These are phyloP conservation scores for Hirudinaria manillensis DNA, from an alignment of 2,888 invertebrate genomes.

Conservation along the genomic window DNA sequence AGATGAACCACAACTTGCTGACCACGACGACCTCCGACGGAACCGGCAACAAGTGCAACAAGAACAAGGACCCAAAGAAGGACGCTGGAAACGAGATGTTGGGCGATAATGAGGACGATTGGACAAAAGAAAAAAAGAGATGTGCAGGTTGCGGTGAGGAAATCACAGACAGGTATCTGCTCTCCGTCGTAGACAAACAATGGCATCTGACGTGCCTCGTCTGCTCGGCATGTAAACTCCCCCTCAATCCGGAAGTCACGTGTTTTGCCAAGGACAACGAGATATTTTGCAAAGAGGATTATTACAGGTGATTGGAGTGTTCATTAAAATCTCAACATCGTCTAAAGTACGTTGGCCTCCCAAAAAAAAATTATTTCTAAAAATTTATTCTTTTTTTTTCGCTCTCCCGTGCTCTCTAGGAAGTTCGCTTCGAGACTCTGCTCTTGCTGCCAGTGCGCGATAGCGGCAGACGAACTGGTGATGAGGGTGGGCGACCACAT, in stretches of 20 bases:
- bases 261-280: conserved; percentile 87
- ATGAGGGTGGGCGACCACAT: conserved; percentile 78
- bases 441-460: conserved; percentile 75
- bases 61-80: not conserved
- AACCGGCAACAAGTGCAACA: conserved; percentile 15
- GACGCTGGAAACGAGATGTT: not conserved
- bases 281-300: conserved; percentile 93
- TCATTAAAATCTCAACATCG: not conserved
- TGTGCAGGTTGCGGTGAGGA: conserved; percentile 83
- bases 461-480: conserved; percentile 79
- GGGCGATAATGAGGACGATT: conserved; percentile 15
- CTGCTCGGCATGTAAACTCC: conserved; percentile 82
- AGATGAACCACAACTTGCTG: not conserved
- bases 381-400: not conserved
- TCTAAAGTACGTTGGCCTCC: not conserved
- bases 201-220: conserved; percentile 83
- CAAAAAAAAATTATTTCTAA: not conserved
- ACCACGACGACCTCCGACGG: not conserved
- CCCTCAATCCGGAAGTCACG: conserved; percentile 80
- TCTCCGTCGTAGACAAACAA: conserved; percentile 81
- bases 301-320: conserved; percentile 68
- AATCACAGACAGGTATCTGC: conserved; percentile 78
- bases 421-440: conserved; percentile 79
- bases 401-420: conserved; percentile 57
- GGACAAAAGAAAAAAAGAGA: conserved; percentile 32